A percentile compares a stretch with the other conserved stretches of the same genome.
Conservation (phyloP, 2,888 invertebrate genomes). For the Eledona agricola region DNA sequence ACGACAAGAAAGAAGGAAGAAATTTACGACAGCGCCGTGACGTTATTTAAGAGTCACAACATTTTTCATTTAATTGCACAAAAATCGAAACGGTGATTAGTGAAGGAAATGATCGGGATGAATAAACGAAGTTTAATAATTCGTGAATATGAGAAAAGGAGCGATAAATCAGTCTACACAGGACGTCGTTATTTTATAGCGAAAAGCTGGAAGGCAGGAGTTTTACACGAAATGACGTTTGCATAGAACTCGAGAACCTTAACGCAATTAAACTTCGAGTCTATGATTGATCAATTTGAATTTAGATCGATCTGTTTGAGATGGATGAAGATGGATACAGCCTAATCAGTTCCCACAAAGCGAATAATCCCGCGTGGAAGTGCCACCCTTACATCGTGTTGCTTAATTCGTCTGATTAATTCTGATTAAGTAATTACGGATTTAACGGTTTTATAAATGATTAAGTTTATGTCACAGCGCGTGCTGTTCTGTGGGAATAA, state of each 20-base stretch:
- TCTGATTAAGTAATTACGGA: slow-evolving; percentile 41
- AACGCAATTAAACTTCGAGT: slow-evolving; percentile 43
- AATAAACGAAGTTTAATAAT: slow-evolving; percentile 34
- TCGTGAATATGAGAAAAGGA: slow-evolving; percentile 33
- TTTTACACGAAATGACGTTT: slow-evolving; percentile 42
- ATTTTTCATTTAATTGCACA: too few relatives aligned
- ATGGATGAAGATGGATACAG: slow-evolving; percentile 41
- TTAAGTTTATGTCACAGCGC: slow-evolving; percentile 36
- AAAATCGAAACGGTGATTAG: slow-evolving; percentile 26
- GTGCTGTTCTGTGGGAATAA: slow-evolving; percentile 29
- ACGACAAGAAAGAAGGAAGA: slow-evolving; percentile 21
- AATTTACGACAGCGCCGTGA: slow-evolving; percentile 29
- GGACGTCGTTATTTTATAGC: slow-evolving; percentile 34
- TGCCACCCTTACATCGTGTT: slow-evolving; percentile 34
- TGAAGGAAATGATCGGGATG: slow-evolving; percentile 25
- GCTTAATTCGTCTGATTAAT: slow-evolving; percentile 41
- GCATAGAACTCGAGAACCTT: slow-evolving; percentile 41
- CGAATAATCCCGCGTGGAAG: slow-evolving; percentile 40
- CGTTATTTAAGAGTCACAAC: too few relatives aligned
- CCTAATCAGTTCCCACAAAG: slow-evolving; percentile 44
- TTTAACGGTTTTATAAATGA: slow-evolving; percentile 41
- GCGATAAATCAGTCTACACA: slow-evolving; percentile 36
- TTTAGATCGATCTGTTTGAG: slow-evolving; percentile 44
- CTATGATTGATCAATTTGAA: slow-evolving; percentile 47
- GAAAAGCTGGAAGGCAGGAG: slow-evolving; percentile 16